A percentile compares a stretch with the other conserved stretches of the same genome.
phyloP scores from a whole-genome alignment of 2,888 invertebrate species.

The Pollenia labialis region DNA sequence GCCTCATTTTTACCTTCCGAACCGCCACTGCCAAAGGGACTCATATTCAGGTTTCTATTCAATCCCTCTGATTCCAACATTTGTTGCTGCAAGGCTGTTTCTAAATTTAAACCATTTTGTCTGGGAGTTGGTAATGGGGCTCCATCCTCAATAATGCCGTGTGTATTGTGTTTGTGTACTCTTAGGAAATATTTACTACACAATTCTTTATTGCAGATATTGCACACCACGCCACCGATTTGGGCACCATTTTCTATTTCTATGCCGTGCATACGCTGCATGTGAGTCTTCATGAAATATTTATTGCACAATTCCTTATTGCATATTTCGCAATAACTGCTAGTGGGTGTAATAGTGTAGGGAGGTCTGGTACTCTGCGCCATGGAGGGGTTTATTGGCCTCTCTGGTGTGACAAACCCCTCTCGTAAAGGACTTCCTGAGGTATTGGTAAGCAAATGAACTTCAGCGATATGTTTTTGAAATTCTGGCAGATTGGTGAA shows the following conservation, averaged over 20 bases:
- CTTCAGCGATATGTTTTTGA: conserved; percentile 88
- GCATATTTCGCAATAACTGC: conserved; percentile 98
- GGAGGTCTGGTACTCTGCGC: conserved; percentile 84
- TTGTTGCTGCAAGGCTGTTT: conserved; percentile 80
- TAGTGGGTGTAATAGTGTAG: conserved; percentile 88
- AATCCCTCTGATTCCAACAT: conserved; percentile 57
- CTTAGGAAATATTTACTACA: conserved; percentile 99
- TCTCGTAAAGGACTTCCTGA: conserved; percentile 82
- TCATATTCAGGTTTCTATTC: conserved; percentile 73
- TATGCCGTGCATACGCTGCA: conserved; percentile 99
- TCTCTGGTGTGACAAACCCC: conserved; percentile 85
- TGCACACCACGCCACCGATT: conserved; percentile 97
- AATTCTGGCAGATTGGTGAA: conserved; percentile 89
- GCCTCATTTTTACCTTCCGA: conserved; percentile 66
- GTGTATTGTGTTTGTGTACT: conserved; percentile 99
- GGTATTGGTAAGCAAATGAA: conserved; percentile 84
- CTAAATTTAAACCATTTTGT: conserved; percentile 81
- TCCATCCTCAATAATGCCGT: conserved; percentile 96
- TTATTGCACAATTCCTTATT: conserved; percentile 99
- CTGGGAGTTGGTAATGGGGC: conserved; percentile 85
- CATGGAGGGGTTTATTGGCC: conserved; percentile 79
- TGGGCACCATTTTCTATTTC: conserved; percentile 96
- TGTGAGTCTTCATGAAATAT: conserved; percentile 99
- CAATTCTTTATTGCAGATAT: conserved; percentile 98
- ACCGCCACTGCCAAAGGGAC: conserved; percentile 75